Base-by-base conservation (phyloP, 2,113 vertebrate genomes). In the Phylloscopus whistleri region DNA sequence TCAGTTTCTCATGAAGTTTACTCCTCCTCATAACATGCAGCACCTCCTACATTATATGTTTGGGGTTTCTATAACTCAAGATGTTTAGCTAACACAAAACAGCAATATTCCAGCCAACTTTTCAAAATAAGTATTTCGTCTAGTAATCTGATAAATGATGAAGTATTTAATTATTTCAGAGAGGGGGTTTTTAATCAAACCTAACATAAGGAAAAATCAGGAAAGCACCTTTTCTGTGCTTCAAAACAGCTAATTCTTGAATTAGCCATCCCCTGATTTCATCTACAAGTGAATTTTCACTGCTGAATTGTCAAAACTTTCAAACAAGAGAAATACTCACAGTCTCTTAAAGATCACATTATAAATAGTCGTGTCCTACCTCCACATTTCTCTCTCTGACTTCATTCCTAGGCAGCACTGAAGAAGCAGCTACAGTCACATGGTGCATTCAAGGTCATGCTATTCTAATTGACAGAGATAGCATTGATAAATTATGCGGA, bases 401-500 rank as follows among this genome's bases (percentile, higher is more conserved):
- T 96, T 95, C 74, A 96, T 72, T 90, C 84, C 84, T 55, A 96
- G 84, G 94, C 76, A 93, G 90, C 51, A 70, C 49, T 83, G 67
- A 87, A 68, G 89, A 53, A 68, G 68, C 88, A 94, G 85, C 89
- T 73, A 51, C 81, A 77, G 62, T 89, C 87, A 93, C 70, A 93
- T 81, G 93, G 93, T 92, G 80, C 74, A 96, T 87, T 97, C 95
- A 97, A 97, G 93, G 95, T 96, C 95, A 95, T 55, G 73, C 27
- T 90, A 95, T 77, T 95, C 87, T 97, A 97, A 97, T 92, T 84
- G 92, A 95, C 43, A 94, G 46, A 66, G 48, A 46, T 60, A 89
- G 70, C 64, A 63, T 55, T 89, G 87, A 98, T 87, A 96, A 97
- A 95, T 96, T 95, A 93, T 66, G 64, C 27, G 5, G 69, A 96